Conservation (phyloP, 2,888 invertebrate species). For the Chalcis sispes region DNA sequence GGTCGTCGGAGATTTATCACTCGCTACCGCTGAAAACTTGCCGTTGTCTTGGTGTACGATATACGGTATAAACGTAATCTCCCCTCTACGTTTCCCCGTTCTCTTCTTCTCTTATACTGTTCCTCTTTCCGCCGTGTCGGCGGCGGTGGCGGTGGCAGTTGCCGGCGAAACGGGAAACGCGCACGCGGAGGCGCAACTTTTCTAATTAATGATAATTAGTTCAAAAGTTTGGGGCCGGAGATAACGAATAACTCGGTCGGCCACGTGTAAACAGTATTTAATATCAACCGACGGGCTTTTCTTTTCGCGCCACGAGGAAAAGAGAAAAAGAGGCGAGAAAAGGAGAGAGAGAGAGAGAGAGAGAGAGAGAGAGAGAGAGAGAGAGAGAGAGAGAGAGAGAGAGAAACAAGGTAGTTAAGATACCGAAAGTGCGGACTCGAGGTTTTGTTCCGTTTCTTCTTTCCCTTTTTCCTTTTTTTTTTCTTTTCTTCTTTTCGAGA, state of each 20-base stretch:
- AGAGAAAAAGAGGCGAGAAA: constrained; percentile 35
- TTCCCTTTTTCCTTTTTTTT: background rate
- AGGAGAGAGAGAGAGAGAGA: background rate
- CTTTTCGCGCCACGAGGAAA: constrained; percentile 36
- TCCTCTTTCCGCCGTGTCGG: too few relatives aligned
- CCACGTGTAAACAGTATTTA: constrained; percentile 65
- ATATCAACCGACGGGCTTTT: constrained; percentile 55
- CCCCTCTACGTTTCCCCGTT: too few relatives aligned
- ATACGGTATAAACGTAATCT: too few relatives aligned
- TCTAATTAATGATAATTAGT: constrained; percentile 75
- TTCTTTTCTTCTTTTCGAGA: background rate
- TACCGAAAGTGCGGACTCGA: too few relatives aligned
- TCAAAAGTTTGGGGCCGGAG: constrained; percentile 67
- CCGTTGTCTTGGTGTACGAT: too few relatives aligned
- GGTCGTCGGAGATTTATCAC: too few relatives aligned
- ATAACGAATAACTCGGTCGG: constrained; percentile 69
- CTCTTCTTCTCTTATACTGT: too few relatives aligned
- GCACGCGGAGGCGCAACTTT: constrained; percentile 67
- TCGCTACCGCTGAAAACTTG: too few relatives aligned
- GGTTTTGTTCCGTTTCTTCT: background rate
- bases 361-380: too few relatives aligned
- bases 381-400: too few relatives aligned
- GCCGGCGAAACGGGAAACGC: constrained; percentile 35
- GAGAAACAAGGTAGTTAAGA: too few relatives aligned
- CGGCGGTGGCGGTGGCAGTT: background rate